Evolutionary conservation across 2,113 vertebrate genomes (phyloP), one percentile per base, ranked within the genome.

Genomic region (Rhipidura dahli): DNA sequence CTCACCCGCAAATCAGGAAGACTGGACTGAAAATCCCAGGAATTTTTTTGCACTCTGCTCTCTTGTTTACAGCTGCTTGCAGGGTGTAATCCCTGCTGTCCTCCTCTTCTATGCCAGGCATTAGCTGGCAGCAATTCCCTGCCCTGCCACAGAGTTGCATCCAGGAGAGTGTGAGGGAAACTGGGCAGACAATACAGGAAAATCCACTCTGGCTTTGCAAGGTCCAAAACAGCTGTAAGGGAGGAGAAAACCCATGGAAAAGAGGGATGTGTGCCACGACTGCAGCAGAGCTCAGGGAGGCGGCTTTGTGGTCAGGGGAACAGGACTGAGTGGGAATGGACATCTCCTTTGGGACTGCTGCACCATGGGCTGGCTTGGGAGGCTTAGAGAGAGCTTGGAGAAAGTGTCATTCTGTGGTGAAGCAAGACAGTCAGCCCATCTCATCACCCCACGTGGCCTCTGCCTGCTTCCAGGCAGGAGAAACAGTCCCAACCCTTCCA

Each of bases 1-100:
- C 70, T 84, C 44, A 35, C 39, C 0, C 0, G 50, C 40, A 35
- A 21, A 13, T 20, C 4, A 3, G 51, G 28, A 75, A 47, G 39
- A 27, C 24, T 42, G 31, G 30, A 42, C 42, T 11, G 4, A n/a
- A 61, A 72, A 39, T 39, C 28, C 37, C 54, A 56, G 75, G 14
- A 24, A 33, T 68, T 44, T 50, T 31, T 72, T 37, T 33, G n/a
- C 3, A 5, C 53, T 91, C 45, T 76, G n/a, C 49, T 65, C 78
- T 64, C 56, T 56, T 87, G 44, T 72, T 91, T 91, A 68, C 15
- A 0, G 0, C 69, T 53, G 40, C 60, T 56, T 19, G 42, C 56
- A 54, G 73, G 82, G n/a, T 4, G 4, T 50, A 63, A 90, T 81
- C 37, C 22, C 23, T 78, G 42, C 47, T 53, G 42, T 35, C 50